Evolutionary conservation across 37 sponge, comb jelly and placozoan genomes (phyloP).

Genomic region (Axinella damicornis): DNA sequence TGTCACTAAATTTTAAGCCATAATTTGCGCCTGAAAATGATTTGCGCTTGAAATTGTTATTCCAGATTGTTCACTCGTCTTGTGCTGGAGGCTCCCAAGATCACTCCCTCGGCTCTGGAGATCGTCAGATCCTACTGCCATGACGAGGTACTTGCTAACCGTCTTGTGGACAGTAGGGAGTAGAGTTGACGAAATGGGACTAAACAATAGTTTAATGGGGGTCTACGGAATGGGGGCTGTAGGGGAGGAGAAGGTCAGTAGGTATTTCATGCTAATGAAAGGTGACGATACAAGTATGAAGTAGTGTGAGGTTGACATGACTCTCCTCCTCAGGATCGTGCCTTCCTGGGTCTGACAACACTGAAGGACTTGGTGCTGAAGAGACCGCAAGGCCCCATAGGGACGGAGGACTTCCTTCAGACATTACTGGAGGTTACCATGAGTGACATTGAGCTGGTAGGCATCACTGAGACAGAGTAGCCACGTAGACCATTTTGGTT

Average conservation of each 20-base stretch:
- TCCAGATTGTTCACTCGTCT: conserved; percentile 88
- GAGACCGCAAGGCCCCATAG: conserved; percentile 70
- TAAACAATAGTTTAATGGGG: too few relatives aligned
- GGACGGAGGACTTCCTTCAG: conserved; percentile 74
- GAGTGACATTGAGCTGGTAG: conserved; percentile 80
- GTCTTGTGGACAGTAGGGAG: too few relatives aligned
- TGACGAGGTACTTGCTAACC: conserved; percentile 64
- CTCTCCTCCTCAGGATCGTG: conserved; percentile 69
- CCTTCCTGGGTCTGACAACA: conserved; percentile 89
- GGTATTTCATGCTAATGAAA: too few relatives aligned
- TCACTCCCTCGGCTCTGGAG: conserved; percentile 79
- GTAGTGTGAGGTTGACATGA: too few relatives aligned
- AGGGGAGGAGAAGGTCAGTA: too few relatives aligned
- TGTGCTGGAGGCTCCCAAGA: conserved; percentile 86
- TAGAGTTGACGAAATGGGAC: too few relatives aligned
- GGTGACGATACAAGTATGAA: too few relatives aligned
- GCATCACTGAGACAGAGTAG: not conserved
- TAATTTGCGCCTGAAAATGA: too few relatives aligned
- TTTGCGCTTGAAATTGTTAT: too few relatives aligned
- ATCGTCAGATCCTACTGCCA: conserved; percentile 82
- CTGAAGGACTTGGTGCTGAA: conserved; percentile 91
- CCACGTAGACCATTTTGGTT: not conserved
- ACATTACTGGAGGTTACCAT: conserved; percentile 85
- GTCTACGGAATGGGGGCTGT: too few relatives aligned
- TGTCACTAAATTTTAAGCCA: too few relatives aligned